Percentiles rank a stretch among this genome's conserved stretches.
Evolutionary conservation across 2,797 vertebrate genomes (phyloP).

Genomic region (Phrynocephalus guinanensis): DNA sequence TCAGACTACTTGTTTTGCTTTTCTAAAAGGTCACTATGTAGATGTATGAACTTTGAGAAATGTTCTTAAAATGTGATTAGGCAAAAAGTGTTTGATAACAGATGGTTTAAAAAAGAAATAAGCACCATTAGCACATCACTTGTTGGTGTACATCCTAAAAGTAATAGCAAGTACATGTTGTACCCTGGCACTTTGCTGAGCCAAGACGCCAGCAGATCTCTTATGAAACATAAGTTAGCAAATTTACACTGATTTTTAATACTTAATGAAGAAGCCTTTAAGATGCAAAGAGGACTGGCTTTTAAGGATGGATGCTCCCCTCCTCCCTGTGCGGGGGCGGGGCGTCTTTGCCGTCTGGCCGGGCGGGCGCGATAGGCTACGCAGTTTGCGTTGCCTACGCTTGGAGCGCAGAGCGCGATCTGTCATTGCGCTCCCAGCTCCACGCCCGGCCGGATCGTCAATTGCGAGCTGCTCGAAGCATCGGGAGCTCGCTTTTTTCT

Average conservation of each 20-base stretch:
- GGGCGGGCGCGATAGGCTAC: no score
- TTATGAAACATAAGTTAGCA: slow-evolving; percentile 25
- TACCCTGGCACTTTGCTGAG: background rate
- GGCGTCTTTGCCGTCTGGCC: no score
- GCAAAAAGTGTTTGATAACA: slow-evolving; percentile 29
- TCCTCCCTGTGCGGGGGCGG: no score
- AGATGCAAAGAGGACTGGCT: background rate
- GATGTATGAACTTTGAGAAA: background rate
- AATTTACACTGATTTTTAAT: slow-evolving; percentile 4
- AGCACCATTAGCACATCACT: slow-evolving; percentile 1
- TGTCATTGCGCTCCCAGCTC: no score
- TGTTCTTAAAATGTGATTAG: slow-evolving; percentile 22
- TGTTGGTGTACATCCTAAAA: slow-evolving; percentile 13
- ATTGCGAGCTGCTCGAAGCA: no score
- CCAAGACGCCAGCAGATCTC: slow-evolving; percentile 11
- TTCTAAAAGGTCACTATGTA: slow-evolving; percentile 15
- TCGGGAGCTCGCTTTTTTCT: no score
- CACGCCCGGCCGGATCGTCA: no score
- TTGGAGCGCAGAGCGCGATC: no score
- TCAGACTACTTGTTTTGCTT: slow-evolving; percentile 14
- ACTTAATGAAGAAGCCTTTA: slow-evolving; percentile 12
- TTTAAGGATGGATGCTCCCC: no score
- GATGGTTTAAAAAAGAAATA: slow-evolving; percentile 40
- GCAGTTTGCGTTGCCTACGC: no score
- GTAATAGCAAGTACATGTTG: background rate